These are phyloP conservation scores for Mantis religiosa DNA, from an alignment of 2,888 invertebrate species.

Conservation along the genomic window DNA sequence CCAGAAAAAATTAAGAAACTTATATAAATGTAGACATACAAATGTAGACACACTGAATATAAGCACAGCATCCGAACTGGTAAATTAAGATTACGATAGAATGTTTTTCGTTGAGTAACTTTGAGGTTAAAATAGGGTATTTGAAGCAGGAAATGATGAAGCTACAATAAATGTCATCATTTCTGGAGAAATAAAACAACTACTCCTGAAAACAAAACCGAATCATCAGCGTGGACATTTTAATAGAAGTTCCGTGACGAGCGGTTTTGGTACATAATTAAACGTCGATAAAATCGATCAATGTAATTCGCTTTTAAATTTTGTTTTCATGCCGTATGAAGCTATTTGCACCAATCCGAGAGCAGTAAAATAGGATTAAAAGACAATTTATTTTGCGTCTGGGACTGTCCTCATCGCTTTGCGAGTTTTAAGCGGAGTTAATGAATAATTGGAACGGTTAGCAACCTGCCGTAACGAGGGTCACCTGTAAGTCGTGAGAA, in stretches of 20 bases:
- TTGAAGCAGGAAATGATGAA: too few species aligned
- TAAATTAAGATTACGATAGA: too few species aligned
- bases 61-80: too few species aligned
- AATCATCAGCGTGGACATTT: not conserved
- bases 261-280: not conserved
- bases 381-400: not conserved
- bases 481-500: not conserved
- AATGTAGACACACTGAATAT: too few species aligned
- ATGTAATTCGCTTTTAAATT: not conserved
- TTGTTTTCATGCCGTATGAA: not conserved
- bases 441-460: not conserved
- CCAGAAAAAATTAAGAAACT: too few species aligned
- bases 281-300: not conserved
- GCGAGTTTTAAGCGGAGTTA: not conserved
- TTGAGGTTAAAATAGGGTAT: too few species aligned
- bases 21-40: too few species aligned
- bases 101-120: too few species aligned
- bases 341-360: not conserved
- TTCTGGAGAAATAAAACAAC: too few species aligned
- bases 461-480: not conserved
- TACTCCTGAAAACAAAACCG: too few species aligned
- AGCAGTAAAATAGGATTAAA: not conserved
- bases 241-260: not conserved
- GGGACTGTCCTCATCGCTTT: not conserved
- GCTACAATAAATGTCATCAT: too few species aligned